Evolutionary conservation across 2,113 vertebrate genomes (phyloP).

Genomic region (Cercopithecus mona): DNA sequence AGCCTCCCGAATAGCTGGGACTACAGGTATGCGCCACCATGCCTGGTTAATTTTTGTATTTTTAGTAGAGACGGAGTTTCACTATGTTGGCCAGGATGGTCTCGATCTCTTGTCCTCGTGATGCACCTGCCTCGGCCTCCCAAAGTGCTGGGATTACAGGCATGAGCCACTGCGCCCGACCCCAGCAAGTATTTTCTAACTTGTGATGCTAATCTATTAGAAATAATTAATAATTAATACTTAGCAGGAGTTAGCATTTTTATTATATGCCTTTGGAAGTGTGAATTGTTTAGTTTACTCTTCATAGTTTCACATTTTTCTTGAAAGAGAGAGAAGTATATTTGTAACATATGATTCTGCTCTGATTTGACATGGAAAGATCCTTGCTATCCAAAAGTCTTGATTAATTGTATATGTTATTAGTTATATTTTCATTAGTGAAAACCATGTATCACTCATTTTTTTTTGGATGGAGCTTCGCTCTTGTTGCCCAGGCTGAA

Average conservation of each 20-base stretch:
- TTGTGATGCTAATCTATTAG: neutral
- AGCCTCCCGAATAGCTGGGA: too few relatives aligned
- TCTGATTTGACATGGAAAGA: neutral
- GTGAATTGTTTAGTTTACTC: neutral
- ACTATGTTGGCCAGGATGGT: too few relatives aligned
- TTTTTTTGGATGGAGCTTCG: too few relatives aligned
- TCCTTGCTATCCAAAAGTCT: neutral
- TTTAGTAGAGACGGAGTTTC: too few relatives aligned
- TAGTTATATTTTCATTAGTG: neutral
- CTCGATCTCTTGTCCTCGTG: too few relatives aligned
- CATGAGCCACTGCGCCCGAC: fast-evolving
- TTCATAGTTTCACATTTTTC: neutral
- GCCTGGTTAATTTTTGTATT: too few relatives aligned
- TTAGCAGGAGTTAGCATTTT: neutral
- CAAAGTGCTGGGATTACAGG: too few relatives aligned
- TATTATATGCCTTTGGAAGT: neutral
- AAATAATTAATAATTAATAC: neutral
- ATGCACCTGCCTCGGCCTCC: too few relatives aligned
- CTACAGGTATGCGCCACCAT: too few relatives aligned
- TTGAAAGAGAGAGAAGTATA: neutral
- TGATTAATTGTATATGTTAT: neutral
- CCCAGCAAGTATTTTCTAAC: neutral
- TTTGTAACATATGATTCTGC: neutral
- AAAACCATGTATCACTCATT: neutral
- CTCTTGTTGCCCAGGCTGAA: too few relatives aligned